Percentiles rank a stretch among this genome's conserved stretches.
These are phyloP conservation scores for Colostygia pectinataria DNA, from an alignment of 2,888 invertebrate species.

Conservation along the genomic window DNA sequence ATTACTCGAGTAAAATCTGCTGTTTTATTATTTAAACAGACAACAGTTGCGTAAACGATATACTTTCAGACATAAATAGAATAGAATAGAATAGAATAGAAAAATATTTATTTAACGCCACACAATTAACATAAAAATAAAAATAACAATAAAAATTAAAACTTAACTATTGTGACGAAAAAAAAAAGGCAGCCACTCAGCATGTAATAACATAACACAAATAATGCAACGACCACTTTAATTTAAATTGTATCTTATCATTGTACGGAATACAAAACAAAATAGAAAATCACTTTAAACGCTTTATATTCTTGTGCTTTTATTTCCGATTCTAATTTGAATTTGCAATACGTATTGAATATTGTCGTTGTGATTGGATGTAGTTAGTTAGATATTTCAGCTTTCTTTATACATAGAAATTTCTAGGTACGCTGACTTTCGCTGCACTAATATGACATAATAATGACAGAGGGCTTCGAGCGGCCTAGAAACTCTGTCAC, in stretches of 20 bases:
- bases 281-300: constrained; percentile 17
- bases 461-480: too few relatives aligned
- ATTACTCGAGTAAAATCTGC: constrained; percentile 1
- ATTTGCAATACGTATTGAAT: constrained; percentile 5
- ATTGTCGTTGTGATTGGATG: neutral
- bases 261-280: constrained; percentile 13
- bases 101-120: too few relatives aligned
- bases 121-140: too few relatives aligned
- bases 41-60: constrained; percentile 6
- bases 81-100: too few relatives aligned
- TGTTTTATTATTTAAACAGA: neutral
- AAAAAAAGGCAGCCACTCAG: too few relatives aligned
- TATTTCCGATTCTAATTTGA: constrained; percentile 2
- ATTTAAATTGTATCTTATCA: constrained; percentile 20
- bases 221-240: constrained; percentile 15
- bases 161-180: too few relatives aligned
- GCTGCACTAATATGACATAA: too few relatives aligned
- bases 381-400: constrained; percentile 1
- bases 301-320: constrained; percentile 15
- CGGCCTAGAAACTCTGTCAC: too few relatives aligned
- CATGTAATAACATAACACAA: too few relatives aligned
- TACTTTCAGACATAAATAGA: constrained; percentile 21
- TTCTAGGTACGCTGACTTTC: too few relatives aligned
- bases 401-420: neutral
- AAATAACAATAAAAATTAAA: too few relatives aligned